Evolutionary conservation across 2,113 vertebrate species (phyloP).

Genomic region (Colius striatus): DNA sequence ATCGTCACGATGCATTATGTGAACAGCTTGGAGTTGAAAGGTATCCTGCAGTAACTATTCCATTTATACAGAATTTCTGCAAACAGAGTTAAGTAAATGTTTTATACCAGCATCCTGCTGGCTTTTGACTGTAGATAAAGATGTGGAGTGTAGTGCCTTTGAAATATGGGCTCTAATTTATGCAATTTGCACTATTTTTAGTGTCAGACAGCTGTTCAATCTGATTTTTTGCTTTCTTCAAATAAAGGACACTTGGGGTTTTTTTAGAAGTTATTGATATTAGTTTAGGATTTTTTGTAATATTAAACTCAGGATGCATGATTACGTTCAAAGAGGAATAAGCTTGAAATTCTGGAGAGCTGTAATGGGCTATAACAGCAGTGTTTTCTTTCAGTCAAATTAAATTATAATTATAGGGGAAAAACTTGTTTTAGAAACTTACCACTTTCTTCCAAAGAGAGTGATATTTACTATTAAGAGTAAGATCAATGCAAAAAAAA

Average conservation of each 20-base stretch:
- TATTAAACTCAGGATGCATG: neutral
- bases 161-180: constrained; percentile 70
- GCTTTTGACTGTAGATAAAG: constrained; percentile 71
- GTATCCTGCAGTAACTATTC: constrained; percentile 74
- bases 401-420: neutral
- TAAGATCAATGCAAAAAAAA: constrained; percentile 65
- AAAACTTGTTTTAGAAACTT: constrained; percentile 9
- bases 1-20: constrained; percentile 63
- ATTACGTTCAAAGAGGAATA: constrained; percentile 3
- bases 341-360: constrained; percentile 43
- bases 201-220: constrained; percentile 63
- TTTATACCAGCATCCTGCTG: constrained; percentile 74
- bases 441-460: constrained; percentile 20
- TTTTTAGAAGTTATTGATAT: constrained; percentile 42
- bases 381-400: constrained; percentile 32
- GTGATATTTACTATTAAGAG: constrained; percentile 54
- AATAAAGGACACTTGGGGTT: constrained; percentile 14
- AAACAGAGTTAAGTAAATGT: constrained; percentile 72
- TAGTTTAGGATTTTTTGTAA: constrained; percentile 5
- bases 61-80: constrained; percentile 72
- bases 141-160: constrained; percentile 44
- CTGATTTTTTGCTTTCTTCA: constrained; percentile 36
- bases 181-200: constrained; percentile 67
- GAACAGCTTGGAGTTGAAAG: constrained; percentile 78
- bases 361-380: neutral